Conservation (phyloP, 1,140 invertebrate species). For the Calephelis nemesis region DNA sequence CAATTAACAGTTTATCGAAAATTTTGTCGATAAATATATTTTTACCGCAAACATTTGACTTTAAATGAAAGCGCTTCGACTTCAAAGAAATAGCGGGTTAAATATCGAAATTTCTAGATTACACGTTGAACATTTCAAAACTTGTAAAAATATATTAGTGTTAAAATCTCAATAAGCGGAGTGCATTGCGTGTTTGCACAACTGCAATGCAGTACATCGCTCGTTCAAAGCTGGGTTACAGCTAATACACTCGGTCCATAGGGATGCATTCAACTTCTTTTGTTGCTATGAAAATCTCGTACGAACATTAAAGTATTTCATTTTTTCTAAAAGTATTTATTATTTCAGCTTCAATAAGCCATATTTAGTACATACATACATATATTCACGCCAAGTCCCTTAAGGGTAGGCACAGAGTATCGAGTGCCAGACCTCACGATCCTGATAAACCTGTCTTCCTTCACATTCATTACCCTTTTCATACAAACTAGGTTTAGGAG, state of each 20-base stretch:
- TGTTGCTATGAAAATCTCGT: slow-evolving; percentile 13
- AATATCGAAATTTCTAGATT: background rate
- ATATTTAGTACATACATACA: too few relatives aligned
- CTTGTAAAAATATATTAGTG: slow-evolving; percentile 22
- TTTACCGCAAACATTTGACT: background rate
- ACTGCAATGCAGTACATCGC: slow-evolving; percentile 27
- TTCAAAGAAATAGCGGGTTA: background rate
- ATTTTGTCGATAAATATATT: too few relatives aligned
- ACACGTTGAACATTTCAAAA: slow-evolving; percentile 11
- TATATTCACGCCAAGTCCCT: too few relatives aligned
- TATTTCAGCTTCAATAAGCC: too few relatives aligned
- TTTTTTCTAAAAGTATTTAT: background rate
- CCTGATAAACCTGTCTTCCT: too few relatives aligned
- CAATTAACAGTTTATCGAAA: too few relatives aligned
- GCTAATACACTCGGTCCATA: slow-evolving; percentile 19
- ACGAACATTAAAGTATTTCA: slow-evolving; percentile 6
- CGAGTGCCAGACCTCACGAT: too few relatives aligned
- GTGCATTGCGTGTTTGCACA: slow-evolving; percentile 25
- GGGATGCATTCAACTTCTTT: slow-evolving; percentile 24
- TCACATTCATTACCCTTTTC: too few relatives aligned
- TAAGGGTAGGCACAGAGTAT: too few relatives aligned
- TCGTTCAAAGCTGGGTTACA: slow-evolving; percentile 14
- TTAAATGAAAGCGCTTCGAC: background rate
- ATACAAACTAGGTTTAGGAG: too few relatives aligned
- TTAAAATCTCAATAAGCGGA: slow-evolving; percentile 25